phyloP scores from a whole-genome alignment of 1,140 invertebrate genomes.

The Homalodisca vitripennis region DNA sequence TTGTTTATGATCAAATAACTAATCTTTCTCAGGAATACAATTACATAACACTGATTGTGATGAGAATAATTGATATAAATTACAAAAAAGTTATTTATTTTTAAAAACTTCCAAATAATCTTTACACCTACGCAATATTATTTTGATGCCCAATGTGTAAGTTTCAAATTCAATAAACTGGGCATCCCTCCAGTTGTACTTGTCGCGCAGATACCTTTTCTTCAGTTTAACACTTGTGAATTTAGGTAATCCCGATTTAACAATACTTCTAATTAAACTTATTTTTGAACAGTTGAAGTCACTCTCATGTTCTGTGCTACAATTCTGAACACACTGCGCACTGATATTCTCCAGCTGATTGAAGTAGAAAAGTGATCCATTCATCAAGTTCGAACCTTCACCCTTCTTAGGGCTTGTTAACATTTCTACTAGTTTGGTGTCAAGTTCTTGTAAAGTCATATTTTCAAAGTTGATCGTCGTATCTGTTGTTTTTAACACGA shows the following conservation, averaged over 20 bases:
- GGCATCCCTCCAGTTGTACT: background rate
- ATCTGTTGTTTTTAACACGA: too few species aligned
- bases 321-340: background rate
- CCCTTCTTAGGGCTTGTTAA: background rate
- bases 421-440: background rate
- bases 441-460: background rate
- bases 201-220: background rate
- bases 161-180: constrained; percentile 3
- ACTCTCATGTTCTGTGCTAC: too few species aligned
- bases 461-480: too few species aligned
- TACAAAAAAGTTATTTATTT: background rate
- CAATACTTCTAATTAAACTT: too few species aligned
- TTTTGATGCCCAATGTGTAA: background rate
- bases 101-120: background rate
- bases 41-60: too few species aligned
- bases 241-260: background rate
- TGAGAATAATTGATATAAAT: too few species aligned
- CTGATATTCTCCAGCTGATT: background rate
- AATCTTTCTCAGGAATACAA: too few species aligned
- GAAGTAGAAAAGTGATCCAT: background rate
- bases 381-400: background rate
- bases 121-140: background rate
- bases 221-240: background rate
- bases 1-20: too few species aligned
- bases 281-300: too few species aligned